These are phyloP conservation scores for Drosophila flavopinicola DNA, from an alignment of 2,888 invertebrate genomes.

Conservation along the genomic window DNA sequence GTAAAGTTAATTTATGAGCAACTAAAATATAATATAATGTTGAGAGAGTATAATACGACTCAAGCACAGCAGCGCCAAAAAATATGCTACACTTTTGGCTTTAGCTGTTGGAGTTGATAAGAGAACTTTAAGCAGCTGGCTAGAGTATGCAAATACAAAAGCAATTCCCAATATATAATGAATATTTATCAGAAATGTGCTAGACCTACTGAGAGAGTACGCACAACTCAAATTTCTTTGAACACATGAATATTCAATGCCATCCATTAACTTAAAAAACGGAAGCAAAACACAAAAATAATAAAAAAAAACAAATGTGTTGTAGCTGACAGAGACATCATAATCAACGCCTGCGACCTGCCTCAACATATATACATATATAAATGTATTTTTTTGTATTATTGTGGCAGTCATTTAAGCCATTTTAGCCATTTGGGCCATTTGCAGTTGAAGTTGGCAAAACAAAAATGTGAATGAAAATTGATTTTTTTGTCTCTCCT, in stretches of 20 bases:
- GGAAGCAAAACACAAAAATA: neutral
- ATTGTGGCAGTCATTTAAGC: neutral
- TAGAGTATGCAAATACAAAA: slow-evolving; percentile 3
- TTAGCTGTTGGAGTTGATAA: too few species aligned
- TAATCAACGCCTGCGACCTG: slow-evolving; percentile 41
- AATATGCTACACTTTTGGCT: slow-evolving; percentile 11
- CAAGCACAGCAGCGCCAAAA: slow-evolving; percentile 1
- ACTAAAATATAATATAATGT: neutral
- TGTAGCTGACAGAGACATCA: slow-evolving; percentile 8
- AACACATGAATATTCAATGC: slow-evolving; percentile 62
- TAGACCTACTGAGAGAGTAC: slow-evolving; percentile 10
- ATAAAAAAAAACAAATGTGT: neutral
- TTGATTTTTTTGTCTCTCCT: slow-evolving; percentile 10
- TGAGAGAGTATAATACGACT: neutral
- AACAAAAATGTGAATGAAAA: slow-evolving; percentile 17
- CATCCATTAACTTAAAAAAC: slow-evolving; percentile 22
- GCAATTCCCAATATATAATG: slow-evolving; percentile 45
- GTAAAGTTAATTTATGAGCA: neutral
- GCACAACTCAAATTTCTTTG: slow-evolving; percentile 23
- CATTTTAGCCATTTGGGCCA: neutral
- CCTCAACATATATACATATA: slow-evolving; percentile 19
- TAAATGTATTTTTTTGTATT: neutral
- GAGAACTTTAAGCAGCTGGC: slow-evolving; percentile 10
- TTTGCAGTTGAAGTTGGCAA: neutral
- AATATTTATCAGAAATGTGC: slow-evolving; percentile 43